Conservation (phyloP, 2,113 vertebrate species). For the Enhydra lutris region DNA sequence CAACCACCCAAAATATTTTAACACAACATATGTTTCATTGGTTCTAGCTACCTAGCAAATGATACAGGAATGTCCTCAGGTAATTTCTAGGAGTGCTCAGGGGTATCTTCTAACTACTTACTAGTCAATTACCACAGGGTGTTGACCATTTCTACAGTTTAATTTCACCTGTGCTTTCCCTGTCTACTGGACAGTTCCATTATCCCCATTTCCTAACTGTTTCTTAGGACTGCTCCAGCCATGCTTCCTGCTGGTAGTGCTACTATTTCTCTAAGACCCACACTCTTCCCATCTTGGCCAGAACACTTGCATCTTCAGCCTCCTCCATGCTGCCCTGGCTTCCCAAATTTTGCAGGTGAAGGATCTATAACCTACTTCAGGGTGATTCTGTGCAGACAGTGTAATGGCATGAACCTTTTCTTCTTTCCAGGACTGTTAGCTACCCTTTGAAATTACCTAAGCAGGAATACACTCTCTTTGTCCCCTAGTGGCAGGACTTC, state of each 20-base stretch:
- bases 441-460: neutral
- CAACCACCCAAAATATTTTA: neutral
- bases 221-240: neutral
- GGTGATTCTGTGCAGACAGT: neutral
- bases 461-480: neutral
- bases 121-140: neutral
- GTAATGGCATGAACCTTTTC: neutral
- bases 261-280: neutral
- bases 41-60: neutral
- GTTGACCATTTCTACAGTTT: neutral
- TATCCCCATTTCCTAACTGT: neutral
- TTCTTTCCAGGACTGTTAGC: neutral
- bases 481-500: neutral
- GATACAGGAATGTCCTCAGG: neutral
- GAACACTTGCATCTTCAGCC: neutral
- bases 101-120: neutral
- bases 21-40: neutral
- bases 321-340: neutral
- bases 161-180: neutral
- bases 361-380: neutral
- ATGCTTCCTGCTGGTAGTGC: neutral
- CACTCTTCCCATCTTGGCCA: neutral
- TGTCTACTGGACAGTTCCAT: neutral
- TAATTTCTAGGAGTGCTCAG: neutral
- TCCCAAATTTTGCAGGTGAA: neutral